Base-by-base conservation (phyloP, 2,113 vertebrate genomes). In the Pao palembangensis region DNA sequence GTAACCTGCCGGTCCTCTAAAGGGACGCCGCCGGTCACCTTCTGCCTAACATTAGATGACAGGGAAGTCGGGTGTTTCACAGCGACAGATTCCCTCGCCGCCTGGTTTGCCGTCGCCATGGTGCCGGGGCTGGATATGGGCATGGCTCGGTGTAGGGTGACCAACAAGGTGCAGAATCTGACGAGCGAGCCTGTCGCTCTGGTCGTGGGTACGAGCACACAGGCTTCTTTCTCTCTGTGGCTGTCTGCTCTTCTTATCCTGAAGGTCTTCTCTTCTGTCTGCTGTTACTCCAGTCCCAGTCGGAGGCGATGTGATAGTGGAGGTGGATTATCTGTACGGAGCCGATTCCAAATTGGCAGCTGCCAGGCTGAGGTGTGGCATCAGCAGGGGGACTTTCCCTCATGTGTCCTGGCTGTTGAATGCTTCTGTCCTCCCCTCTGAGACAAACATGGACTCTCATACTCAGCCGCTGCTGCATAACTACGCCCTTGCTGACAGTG, bases 1-100 rank as follows among this genome's bases (percentile, higher is more conserved):
- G n/a, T 93, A 8, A 89, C 66, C 63, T 93, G 91, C 69, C 59
- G 58, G 76, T 83, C 70, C 1, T 46, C 74, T 12, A 80, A 56
- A 2, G 93, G 93, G 15, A 92, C 79, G 28, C 88, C 80, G 4
- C 92, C 91, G 0, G 82, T 88, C 48, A 88, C 81, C 62, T 89
- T 91, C 49, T 74, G 55, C 23, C 70, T 93, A 20, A 52, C 70
- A 0, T 3, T 90, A 6, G 82, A 86, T 13, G 78, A 71, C 0
- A 42, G 50, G 18, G 64, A 42, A 5, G 17, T 76, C 11, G 34
- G 48, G 2, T 34, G 47, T 0, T 50, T 68, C 34, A 59, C 78
- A 44, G 74, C 20, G 0, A 59, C 63, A 0, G 57, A 31, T 12
- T 55, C 78, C 0, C 78, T 88, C n/a, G 23, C 55, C 1, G 86